These are phyloP conservation scores for Forbesichthys papilliferus DNA, from an alignment of 2,113 vertebrate species.

Conservation along the genomic window DNA sequence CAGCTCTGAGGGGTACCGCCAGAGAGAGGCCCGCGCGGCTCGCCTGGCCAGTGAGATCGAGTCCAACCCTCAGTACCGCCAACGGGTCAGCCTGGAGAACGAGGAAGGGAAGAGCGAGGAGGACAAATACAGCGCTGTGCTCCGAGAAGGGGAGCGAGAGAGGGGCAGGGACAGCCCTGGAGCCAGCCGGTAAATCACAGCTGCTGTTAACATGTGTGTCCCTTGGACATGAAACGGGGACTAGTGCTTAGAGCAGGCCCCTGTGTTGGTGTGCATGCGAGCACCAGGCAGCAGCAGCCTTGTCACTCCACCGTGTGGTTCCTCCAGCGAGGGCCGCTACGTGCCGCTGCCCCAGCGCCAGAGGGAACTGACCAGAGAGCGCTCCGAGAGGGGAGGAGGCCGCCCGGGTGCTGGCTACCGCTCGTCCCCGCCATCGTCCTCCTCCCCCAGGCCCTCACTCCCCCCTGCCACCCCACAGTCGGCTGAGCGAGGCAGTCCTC, in stretches of 20 bases:
- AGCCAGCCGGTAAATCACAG: conserved; percentile 33
- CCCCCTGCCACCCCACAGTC: conserved; percentile 67
- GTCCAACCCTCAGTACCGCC: conserved; percentile 86
- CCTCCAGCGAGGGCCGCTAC: conserved; percentile 85
- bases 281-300: too few relatives aligned
- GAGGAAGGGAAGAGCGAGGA: conserved; percentile 88
- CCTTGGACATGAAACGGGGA: too few relatives aligned
- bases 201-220: too few relatives aligned
- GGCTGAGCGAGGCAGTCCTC: conserved; percentile 74
- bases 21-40: conserved; percentile 85
- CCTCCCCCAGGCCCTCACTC: conserved; percentile 57
- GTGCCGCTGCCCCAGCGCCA: conserved; percentile 87
- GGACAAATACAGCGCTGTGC: conserved; percentile 86
- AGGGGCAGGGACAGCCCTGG: conserved; percentile 71
- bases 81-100: conserved; percentile 84
- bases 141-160: conserved; percentile 73
- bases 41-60: conserved; percentile 89
- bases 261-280: neutral
- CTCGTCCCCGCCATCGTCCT: conserved; percentile 64
- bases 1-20: conserved; percentile 83
- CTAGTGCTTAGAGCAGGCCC: neutral
- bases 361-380: conserved; percentile 78
- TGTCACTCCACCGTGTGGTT: conserved; percentile 7
- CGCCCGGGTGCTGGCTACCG: conserved; percentile 69
- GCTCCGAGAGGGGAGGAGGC: conserved; percentile 53